These are phyloP conservation scores for Bombus affinis DNA, from an alignment of 1,140 invertebrate genomes.

Conservation along the genomic window DNA sequence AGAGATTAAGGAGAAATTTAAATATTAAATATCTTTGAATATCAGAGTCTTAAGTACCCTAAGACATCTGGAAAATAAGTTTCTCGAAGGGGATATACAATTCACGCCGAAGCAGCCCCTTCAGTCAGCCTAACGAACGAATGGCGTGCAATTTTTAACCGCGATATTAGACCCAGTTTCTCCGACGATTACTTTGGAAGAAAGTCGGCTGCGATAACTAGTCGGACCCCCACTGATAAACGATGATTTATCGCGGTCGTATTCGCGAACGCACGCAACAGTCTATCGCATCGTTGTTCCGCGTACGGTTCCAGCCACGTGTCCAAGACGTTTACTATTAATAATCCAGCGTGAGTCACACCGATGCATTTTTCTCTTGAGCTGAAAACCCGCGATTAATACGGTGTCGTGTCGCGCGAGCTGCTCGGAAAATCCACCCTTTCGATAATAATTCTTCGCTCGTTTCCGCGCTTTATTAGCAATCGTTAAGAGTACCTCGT, in stretches of 20 bases:
- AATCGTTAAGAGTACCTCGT: background rate
- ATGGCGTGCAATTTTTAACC: constrained; percentile 31
- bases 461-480: background rate
- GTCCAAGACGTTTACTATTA: constrained; percentile 51
- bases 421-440: background rate
- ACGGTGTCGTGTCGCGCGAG: background rate
- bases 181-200: constrained; percentile 9
- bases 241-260: constrained; percentile 55
- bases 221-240: constrained; percentile 52
- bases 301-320: constrained; percentile 55
- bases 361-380: background rate
- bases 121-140: background rate
- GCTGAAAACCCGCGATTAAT: constrained; percentile 11
- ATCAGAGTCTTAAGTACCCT: background rate
- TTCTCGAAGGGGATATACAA: background rate
- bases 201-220: constrained; percentile 46
- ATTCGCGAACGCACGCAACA: constrained; percentile 16
- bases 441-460: constrained; percentile 19
- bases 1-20: background rate
- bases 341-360: constrained; percentile 48
- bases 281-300: constrained; percentile 60
- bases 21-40: background rate
- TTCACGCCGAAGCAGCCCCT: background rate
- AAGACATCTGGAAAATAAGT: background rate
- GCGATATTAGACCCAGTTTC: constrained; percentile 40